Base-by-base conservation (phyloP, 2,888 invertebrate genomes). In the Quadriops clusia region DNA sequence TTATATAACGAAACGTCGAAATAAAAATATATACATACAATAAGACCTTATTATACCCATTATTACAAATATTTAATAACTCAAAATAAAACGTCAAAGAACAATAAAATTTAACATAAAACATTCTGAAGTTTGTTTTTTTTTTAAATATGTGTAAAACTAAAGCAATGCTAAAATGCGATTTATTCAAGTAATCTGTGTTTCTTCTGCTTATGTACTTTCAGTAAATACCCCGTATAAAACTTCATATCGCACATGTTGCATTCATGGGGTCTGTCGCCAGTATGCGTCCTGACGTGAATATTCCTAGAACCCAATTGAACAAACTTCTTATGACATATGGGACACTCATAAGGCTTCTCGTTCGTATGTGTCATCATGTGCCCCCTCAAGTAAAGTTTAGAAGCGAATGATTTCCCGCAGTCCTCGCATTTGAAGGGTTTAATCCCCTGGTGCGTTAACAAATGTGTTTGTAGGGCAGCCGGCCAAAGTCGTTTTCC, bases 251-350 rank as follows among this genome's bases (percentile, higher is more conserved):
- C 47, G 35, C 51, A 51, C 13, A 44, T 37, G 23, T 49, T 46
- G 30, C 51, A 51, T 10, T 46, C 35, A 33, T 40, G 27, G 15
- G 21, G 15, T n/a, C n/a, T 61, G 34, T 57, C 56, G 2, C 59
- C 59, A 0, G 56, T 56, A 39, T 61, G 61, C 6, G 53, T 52
- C 7, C 22, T 11, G 2, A 2, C 11, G 7, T 22, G 22, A 5
- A 22, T 6, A 6, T 6, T 22, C 11, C 11, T 11, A 6, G 11
- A 12, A 8, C 27, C 16, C 9, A n/a, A 12, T 10, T 27, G 27
- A 8, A 10, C n/a, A 7, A 27, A 27, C 8, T 11, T 27, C 10
- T 27, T 27, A 4, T 17, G 16, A 17, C 27, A 27, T 4, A 5
- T n/a, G n/a, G n/a, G n/a, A 36, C 14, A 12, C n/a, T 28, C 38